Conservation (phyloP, 2,113 vertebrate species). For the Xenopus borealis region DNA sequence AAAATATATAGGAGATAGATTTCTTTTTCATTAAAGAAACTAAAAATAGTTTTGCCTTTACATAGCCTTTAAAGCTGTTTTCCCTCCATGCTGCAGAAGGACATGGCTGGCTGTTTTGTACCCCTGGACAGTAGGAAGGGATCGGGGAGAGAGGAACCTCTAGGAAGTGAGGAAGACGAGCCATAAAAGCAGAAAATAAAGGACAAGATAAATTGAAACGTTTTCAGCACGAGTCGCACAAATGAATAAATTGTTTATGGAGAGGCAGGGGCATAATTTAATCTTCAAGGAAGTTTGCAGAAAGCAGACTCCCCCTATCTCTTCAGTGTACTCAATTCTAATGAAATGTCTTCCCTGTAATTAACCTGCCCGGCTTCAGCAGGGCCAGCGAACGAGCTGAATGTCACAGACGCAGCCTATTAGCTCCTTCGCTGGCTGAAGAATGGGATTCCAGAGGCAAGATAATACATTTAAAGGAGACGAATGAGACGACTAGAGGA, state of each 20-base stretch:
- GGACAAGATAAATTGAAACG: slow-evolving; percentile 16
- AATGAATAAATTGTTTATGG: slow-evolving; percentile 44
- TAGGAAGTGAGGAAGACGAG: not conserved
- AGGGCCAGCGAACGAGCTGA: not conserved
- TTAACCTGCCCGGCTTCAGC: slow-evolving; percentile 12
- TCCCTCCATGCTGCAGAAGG: no score
- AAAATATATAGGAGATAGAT: no score
- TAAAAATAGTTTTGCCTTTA: no score
- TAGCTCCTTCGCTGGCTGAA: no score
- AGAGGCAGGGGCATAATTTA: slow-evolving; percentile 38
- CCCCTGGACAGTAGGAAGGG: not conserved
- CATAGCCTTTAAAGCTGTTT: no score
- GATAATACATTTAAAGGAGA: no score
- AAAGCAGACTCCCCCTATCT: slow-evolving; percentile 24
- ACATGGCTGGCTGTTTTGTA: not conserved
- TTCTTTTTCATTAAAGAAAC: no score
- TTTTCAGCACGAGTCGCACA: slow-evolving; percentile 17
- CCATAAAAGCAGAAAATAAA: not conserved
- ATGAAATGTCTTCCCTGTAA: slow-evolving; percentile 28
- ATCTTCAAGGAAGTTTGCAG: slow-evolving; percentile 25
- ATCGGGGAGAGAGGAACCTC: not conserved
- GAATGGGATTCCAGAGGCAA: no score
- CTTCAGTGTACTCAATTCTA: not conserved
- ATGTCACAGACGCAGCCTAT: slow-evolving; percentile 1
- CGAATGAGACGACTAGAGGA: no score